phyloP scores from a whole-genome alignment of 2,797 vertebrate genomes.

The Petrocephalus schoutedeni region DNA sequence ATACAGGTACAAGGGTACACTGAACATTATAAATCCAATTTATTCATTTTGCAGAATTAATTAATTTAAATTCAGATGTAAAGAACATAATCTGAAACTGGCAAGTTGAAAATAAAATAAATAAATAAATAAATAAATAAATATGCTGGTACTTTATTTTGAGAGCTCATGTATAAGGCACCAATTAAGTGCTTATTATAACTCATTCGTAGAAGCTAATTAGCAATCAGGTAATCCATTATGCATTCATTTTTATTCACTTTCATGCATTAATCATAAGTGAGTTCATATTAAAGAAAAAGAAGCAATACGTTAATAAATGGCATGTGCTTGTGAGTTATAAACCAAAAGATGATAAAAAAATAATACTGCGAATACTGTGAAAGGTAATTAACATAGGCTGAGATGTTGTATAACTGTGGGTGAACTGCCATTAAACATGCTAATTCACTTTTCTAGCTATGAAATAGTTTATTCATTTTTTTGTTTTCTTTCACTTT shows the following conservation, averaged over 20 bases:
- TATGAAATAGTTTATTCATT: not conserved
- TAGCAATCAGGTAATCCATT: constrained; percentile 19
- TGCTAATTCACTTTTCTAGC: not conserved
- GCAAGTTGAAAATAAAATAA: not conserved
- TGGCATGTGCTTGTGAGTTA: not conserved
- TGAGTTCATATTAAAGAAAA: constrained; percentile 8
- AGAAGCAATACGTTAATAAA: not conserved
- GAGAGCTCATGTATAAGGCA: constrained; percentile 1
- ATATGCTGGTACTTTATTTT: not conserved
- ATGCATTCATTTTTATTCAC: constrained; percentile 13
- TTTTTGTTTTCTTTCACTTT: not conserved
- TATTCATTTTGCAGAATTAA: not conserved
- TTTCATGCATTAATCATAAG: constrained; percentile 22
- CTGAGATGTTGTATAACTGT: not conserved
- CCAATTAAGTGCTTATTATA: constrained; percentile 17
- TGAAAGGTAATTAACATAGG: not conserved
- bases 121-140: constrained; percentile 12
- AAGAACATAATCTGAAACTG: constrained; percentile 6
- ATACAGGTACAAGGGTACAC: not conserved
- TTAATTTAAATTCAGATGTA: not conserved
- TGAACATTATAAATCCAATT: not conserved
- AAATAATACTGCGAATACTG: not conserved
- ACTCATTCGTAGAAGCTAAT: constrained; percentile 13
- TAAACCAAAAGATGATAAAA: not conserved
- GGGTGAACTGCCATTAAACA: not conserved